Evolutionary conservation across 2,888 invertebrate species (phyloP).

Genomic region (Ypsolopha sequella): DNA sequence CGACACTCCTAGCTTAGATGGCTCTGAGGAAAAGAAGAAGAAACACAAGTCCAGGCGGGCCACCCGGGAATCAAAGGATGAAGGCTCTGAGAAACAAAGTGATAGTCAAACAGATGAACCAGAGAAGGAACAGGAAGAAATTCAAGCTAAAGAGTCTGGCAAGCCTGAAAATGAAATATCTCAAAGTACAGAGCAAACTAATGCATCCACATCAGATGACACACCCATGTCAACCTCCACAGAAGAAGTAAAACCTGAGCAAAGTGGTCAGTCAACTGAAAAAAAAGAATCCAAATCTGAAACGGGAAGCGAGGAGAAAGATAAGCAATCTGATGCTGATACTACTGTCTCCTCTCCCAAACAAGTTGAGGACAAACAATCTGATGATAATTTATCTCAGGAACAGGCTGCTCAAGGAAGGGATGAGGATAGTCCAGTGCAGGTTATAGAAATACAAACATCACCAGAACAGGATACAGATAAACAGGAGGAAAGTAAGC

Average conservation of each 20-base stretch:
- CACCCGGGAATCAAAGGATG: slow-evolving; percentile 44
- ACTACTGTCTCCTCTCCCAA: slow-evolving; percentile 26
- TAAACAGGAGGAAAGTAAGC: slow-evolving; percentile 31
- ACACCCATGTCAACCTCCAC: slow-evolving; percentile 35
- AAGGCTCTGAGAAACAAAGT: slow-evolving; percentile 30
- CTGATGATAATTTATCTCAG: slow-evolving; percentile 3
- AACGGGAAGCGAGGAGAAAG: slow-evolving; percentile 10
- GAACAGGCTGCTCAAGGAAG: neutral
- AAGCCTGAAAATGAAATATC: slow-evolving; percentile 25
- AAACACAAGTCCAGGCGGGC: slow-evolving; percentile 46
- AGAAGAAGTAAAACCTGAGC: slow-evolving; percentile 27
- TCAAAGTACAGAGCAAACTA: slow-evolving; percentile 22
- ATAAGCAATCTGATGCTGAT: slow-evolving; percentile 28
- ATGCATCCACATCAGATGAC: slow-evolving; percentile 18
- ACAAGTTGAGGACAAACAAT: neutral
- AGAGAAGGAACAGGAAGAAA: slow-evolving; percentile 21
- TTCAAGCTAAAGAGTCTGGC: slow-evolving; percentile 11
- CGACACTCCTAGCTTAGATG: slow-evolving; percentile 54
- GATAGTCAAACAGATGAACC: slow-evolving; percentile 39
- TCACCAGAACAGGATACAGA: neutral
- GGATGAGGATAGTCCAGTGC: neutral
- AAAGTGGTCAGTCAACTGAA: slow-evolving; percentile 13
- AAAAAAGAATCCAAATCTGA: slow-evolving; percentile 11
- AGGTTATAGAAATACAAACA: neutral
- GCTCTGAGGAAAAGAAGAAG: slow-evolving; percentile 55